Conservation (phyloP, 2,113 vertebrate genomes). For the Conger conger region DNA sequence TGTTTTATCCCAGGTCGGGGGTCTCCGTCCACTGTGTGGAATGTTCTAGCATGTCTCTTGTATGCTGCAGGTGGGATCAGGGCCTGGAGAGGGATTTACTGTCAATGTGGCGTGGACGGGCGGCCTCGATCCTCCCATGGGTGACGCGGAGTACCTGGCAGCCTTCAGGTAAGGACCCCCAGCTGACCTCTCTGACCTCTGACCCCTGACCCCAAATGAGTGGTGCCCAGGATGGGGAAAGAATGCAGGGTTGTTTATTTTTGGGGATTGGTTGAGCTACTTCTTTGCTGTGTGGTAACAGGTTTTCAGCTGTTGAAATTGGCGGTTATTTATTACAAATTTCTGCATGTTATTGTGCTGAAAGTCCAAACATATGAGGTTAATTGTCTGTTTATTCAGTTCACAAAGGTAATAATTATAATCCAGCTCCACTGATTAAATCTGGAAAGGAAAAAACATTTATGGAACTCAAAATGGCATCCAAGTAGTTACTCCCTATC, state of each 20-base stretch:
- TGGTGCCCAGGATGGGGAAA: no score
- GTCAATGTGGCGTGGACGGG: conserved; percentile 92
- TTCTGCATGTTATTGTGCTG: no score
- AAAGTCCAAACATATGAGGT: background rate
- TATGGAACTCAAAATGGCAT: background rate
- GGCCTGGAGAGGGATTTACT: conserved; percentile 85
- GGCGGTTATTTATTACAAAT: no score
- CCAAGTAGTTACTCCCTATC: background rate
- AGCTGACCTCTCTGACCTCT: background rate
- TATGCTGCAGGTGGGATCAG: conserved; percentile 80
- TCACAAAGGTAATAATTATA: background rate
- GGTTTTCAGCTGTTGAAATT: no score
- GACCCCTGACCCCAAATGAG: background rate
- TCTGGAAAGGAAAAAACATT: background rate
- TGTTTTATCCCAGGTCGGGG: background rate
- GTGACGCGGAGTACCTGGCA: conserved; percentile 90
- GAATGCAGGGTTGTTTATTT: no score
- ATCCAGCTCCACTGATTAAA: background rate
- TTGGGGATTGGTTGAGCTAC: background rate
- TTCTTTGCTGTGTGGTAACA: background rate
- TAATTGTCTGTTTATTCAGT: background rate
- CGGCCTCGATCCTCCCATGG: conserved; percentile 92
- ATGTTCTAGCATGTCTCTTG: background rate
- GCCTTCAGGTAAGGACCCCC: conserved; percentile 81
- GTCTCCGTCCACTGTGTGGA: background rate